These are phyloP conservation scores for Gyrodactylus bullatarudis DNA, from an alignment of 1,140 invertebrate species.

Conservation along the genomic window DNA sequence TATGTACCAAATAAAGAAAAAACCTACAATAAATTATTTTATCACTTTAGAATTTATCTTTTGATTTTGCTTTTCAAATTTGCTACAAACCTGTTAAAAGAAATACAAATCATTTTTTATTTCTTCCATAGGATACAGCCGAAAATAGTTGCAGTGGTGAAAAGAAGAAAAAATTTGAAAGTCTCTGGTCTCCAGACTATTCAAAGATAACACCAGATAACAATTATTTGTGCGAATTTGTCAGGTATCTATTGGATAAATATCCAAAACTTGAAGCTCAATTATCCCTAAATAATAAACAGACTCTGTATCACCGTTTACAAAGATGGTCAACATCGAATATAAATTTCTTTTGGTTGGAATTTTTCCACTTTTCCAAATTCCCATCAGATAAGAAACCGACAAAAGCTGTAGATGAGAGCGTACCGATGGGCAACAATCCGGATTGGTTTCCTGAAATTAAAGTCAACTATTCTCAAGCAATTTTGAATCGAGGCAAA, in stretches of 20 bases:
- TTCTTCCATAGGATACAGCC: too few relatives aligned
- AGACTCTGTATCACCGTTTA: not conserved
- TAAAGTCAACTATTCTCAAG: slow-evolving; percentile 13
- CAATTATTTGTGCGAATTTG: not conserved
- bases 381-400: not conserved
- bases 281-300: not conserved
- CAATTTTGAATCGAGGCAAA: slow-evolving; percentile 10
- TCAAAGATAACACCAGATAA: not conserved
- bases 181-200: not conserved
- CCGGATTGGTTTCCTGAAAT: slow-evolving; percentile 13
- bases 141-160: not conserved
- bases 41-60: too few relatives aligned
- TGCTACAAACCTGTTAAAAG: too few relatives aligned
- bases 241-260: not conserved
- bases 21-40: too few relatives aligned
- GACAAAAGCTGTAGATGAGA: slow-evolving; percentile 9
- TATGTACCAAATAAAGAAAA: too few relatives aligned
- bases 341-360: not conserved
- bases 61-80: too few relatives aligned
- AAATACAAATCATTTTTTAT: not conserved
- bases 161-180: not conserved
- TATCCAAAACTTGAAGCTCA: not conserved
- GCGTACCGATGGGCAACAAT: slow-evolving; percentile 10
- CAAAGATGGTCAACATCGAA: not conserved
- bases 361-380: not conserved